These are phyloP conservation scores for Clarias fuscus DNA, from an alignment of 2,797 vertebrate genomes.

Conservation along the genomic window DNA sequence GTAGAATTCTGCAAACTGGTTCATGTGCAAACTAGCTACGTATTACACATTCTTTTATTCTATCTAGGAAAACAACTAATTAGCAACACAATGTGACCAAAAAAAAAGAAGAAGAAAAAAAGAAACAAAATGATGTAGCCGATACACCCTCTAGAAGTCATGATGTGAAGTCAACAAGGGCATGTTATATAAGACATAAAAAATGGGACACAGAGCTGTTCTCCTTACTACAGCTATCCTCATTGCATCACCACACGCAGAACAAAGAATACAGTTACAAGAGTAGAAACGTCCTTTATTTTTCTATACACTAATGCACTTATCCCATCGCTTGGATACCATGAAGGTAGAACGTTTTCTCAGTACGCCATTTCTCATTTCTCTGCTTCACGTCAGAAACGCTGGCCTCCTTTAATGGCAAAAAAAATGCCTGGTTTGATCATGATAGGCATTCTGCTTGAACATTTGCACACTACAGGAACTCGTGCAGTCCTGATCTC, in stretches of 20 bases:
- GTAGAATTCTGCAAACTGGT: background rate
- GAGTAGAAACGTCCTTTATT: too few relatives aligned
- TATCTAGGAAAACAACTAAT: background rate
- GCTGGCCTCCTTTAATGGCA: too few relatives aligned
- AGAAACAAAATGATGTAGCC: background rate
- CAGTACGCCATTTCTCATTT: too few relatives aligned
- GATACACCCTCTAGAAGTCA: background rate
- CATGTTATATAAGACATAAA: background rate
- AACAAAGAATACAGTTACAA: too few relatives aligned
- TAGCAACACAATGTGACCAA: background rate
- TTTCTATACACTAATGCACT: too few relatives aligned
- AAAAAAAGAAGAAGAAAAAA: background rate
- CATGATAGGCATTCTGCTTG: too few relatives aligned
- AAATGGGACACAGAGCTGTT: background rate
- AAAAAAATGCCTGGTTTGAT: too few relatives aligned
- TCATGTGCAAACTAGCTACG: background rate
- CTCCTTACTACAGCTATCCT: background rate
- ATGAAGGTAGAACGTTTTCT: too few relatives aligned
- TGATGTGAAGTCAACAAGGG: background rate
- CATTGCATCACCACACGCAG: background rate
- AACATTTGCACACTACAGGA: too few relatives aligned
- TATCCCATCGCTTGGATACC: too few relatives aligned
- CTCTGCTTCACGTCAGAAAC: too few relatives aligned
- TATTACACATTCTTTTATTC: background rate
- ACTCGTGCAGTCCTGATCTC: too few relatives aligned